A percentile compares a stretch with the other conserved stretches of the same genome.
Conservation (phyloP, 2,888 invertebrate species). For the Tetranychus piercei region DNA sequence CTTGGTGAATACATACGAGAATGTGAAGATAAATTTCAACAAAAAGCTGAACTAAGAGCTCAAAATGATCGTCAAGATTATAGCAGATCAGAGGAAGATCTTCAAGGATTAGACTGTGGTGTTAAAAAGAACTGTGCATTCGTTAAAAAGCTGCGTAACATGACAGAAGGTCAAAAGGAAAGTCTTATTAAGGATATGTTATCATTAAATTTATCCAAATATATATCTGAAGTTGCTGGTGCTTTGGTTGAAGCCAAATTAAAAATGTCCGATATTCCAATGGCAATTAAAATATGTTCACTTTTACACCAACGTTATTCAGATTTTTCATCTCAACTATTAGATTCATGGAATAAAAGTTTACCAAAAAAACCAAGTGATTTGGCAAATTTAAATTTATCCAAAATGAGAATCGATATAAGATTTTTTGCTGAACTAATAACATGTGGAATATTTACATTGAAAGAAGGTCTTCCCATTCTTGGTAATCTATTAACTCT, state of each 20-base stretch:
- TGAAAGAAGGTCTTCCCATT: constrained; percentile 66
- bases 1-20: not conserved
- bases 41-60: not conserved
- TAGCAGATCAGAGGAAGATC: not conserved
- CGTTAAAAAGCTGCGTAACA: constrained; percentile 80
- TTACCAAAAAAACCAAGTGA: constrained; percentile 38
- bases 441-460: constrained; percentile 58
- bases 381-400: constrained; percentile 46
- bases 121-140: constrained; percentile 96
- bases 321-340: constrained; percentile 66
- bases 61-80: not conserved
- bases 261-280: constrained; percentile 59
- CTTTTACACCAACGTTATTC: constrained; percentile 69
- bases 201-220: constrained; percentile 77
- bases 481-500: constrained; percentile 65
- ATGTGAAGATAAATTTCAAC: not conserved
- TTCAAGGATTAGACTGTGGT: constrained; percentile 55
- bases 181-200: constrained; percentile 63
- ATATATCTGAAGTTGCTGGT: constrained; percentile 80
- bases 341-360: constrained; percentile 83
- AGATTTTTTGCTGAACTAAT: constrained; percentile 82
- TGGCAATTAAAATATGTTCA: constrained; percentile 67
- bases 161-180: constrained; percentile 65
- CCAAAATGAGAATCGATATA: constrained; percentile 83
- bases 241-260: constrained; percentile 82